Evolutionary conservation across 2,113 vertebrate genomes (phyloP).

Genomic region (Limnothrissa miodon): DNA sequence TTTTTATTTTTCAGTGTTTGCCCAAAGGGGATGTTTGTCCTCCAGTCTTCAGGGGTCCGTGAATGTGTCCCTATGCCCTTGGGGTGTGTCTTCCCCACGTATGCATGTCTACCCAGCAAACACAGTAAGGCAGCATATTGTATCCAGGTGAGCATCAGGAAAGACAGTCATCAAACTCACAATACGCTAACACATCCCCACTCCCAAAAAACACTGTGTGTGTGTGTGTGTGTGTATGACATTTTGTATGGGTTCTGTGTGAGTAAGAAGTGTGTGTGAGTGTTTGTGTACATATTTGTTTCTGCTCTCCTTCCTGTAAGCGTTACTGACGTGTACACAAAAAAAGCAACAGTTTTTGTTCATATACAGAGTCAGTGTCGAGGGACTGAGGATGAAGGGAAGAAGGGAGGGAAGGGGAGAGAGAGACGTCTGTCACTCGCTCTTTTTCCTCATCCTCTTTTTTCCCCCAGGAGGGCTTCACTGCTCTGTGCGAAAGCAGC

Average conservation of each 20-base stretch:
- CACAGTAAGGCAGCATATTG: slow-evolving; percentile 61
- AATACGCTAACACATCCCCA: slow-evolving; percentile 61
- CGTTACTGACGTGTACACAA: not conserved
- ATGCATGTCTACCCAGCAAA: not conserved
- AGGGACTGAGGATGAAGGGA: too few species aligned
- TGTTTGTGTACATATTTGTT: slow-evolving; percentile 56
- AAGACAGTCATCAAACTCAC: slow-evolving; percentile 69
- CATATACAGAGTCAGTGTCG: not conserved
- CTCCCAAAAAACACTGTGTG: slow-evolving; percentile 62
- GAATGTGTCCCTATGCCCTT: not conserved
- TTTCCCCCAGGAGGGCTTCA: not conserved
- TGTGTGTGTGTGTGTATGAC: slow-evolving; percentile 55
- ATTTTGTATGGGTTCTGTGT: slow-evolving; percentile 35
- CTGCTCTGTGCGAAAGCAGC: not conserved
- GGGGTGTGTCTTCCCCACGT: not conserved
- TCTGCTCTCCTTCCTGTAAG: slow-evolving; percentile 22
- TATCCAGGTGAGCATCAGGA: slow-evolving; percentile 59
- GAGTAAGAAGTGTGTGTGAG: slow-evolving; percentile 16
- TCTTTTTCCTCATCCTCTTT: not conserved
- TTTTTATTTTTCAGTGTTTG: not conserved
- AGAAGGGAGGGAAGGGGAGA: too few species aligned
- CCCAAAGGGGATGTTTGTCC: not conserved
- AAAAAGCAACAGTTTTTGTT: not conserved
- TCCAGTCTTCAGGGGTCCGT: not conserved
- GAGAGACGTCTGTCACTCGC: not conserved